Percentiles rank a stretch among this genome's conserved stretches.
phyloP scores from a whole-genome alignment of 2,888 invertebrate genomes.

The Drosophila birchii region DNA sequence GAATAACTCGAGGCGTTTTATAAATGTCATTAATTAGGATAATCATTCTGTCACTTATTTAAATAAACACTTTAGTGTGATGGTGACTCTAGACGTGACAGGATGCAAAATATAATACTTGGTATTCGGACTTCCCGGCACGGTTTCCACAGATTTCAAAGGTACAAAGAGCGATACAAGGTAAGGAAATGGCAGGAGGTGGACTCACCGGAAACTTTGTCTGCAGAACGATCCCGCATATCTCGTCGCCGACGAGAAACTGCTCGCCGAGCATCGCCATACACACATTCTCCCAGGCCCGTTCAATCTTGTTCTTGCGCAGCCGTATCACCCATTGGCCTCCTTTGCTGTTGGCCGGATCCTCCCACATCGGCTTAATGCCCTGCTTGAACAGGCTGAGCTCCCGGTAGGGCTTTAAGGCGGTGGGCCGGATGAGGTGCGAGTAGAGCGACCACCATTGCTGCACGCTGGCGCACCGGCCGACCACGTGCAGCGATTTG shows the following conservation, averaged over 20 bases:
- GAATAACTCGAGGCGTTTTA: neutral
- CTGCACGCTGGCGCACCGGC: slow-evolving; percentile 95
- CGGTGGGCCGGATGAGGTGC: slow-evolving; percentile 94
- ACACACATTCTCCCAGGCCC: slow-evolving; percentile 99
- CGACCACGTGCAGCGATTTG: slow-evolving; percentile 92
- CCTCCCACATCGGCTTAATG: slow-evolving; percentile 99
- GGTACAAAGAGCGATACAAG: neutral
- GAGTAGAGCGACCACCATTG: slow-evolving; percentile 99
- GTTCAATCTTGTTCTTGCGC: slow-evolving; percentile 96
- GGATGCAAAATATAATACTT: neutral
- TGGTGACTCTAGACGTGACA: neutral
- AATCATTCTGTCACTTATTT: neutral
- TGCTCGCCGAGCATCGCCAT: slow-evolving; percentile 99
- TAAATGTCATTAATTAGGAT: slow-evolving; percentile 1
- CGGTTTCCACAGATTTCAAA: slow-evolving; percentile 46
- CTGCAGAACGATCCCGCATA: slow-evolving; percentile 98
- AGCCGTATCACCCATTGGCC: slow-evolving; percentile 99
- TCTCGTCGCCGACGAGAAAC: slow-evolving; percentile 99
- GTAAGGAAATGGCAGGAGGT: neutral
- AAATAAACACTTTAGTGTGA: neutral
- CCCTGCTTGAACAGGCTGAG: slow-evolving; percentile 98
- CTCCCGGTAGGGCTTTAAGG: slow-evolving; percentile 95
- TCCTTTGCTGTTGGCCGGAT: slow-evolving; percentile 97
- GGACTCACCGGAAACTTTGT: slow-evolving; percentile 91
- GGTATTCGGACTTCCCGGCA: neutral